Evolutionary conservation across 2,113 vertebrate species (phyloP), one percentile per base, ranked within the genome.

Genomic region (Polyodon spathula): DNA sequence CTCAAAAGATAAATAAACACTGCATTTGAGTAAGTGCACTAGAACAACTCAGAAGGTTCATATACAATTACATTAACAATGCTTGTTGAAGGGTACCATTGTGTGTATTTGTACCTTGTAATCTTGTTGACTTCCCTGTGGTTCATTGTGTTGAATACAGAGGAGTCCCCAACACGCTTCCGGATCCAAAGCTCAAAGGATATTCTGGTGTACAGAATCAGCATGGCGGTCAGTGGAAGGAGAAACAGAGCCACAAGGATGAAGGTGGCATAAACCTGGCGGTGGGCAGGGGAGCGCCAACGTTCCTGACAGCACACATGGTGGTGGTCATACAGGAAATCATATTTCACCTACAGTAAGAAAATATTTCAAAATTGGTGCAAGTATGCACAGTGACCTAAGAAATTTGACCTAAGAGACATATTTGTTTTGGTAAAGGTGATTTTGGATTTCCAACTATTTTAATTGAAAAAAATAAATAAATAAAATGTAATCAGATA

Each of bases 241-340:
- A 89, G 73, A 76, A 90, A 91, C 9, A 91, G 77, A 1, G 83
- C 88, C 78, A 86, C 87, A 79, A 90, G 81, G 71, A 88, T 89
- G 76, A 89, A 89, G 43, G 86, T 89, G 66, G 82, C 79, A 73
- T 90, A 91, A 0, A 61, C 75, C 73, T 83, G 81, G 1, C 85
- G 72, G 50, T 89, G 84, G 15, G 67, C 62, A 41, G 71, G 48
- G 0, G 84, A 86, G 1, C 40, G 70, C 89, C 88, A 91, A 2
- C 71, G 74, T 68, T 90, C 89, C 75, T 87, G 87, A 48, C 89
- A 91, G 74, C 86, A 91, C 41, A 91, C 80, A 3, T 91, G 88
- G 66, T 86, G 80, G 56, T 78, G 80, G 53, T 91, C 87, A 8
- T 90, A 90, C 71, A 90, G 50, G 71, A 91, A 88, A 70, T 91